Conservation (phyloP, 2,113 vertebrate species). For the Grus americana region DNA sequence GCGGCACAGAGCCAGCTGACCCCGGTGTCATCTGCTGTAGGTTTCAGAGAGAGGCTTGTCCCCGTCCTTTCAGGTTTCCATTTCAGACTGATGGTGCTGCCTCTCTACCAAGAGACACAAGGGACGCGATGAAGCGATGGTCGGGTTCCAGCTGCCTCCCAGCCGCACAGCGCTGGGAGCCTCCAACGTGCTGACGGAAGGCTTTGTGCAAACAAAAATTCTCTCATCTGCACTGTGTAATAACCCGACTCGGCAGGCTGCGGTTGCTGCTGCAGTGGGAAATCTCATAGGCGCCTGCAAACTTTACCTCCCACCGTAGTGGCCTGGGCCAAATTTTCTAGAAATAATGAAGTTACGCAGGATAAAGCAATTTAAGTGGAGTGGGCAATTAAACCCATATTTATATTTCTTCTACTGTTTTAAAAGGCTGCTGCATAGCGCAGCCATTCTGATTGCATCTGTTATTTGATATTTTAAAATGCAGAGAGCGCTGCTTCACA, state of each 20-base stretch:
- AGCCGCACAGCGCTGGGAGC: rapidly evolving
- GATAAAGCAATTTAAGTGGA: not conserved
- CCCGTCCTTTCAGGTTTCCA: not conserved
- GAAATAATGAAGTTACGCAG: not conserved
- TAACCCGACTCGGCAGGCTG: not conserved
- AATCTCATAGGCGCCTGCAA: not conserved
- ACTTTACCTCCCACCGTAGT: not conserved
- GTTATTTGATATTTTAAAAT: not conserved
- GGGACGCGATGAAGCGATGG: not conserved
- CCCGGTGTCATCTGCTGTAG: rapidly evolving
- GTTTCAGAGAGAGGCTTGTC: not conserved
- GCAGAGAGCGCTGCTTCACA: not conserved
- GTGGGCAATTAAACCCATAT: not conserved
- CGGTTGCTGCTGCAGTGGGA: not conserved
- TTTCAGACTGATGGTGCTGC: not conserved
- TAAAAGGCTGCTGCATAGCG: not conserved
- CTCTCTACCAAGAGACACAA: not conserved
- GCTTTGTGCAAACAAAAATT: not conserved
- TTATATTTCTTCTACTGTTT: not conserved
- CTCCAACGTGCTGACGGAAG: rapidly evolving
- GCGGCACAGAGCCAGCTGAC: rapidly evolving
- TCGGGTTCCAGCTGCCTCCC: not conserved
- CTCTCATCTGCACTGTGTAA: not conserved
- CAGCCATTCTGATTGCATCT: not conserved
- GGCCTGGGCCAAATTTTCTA: not conserved